phyloP scores from a whole-genome alignment of 2,888 invertebrate species.

The Limnephilus lunatus region DNA sequence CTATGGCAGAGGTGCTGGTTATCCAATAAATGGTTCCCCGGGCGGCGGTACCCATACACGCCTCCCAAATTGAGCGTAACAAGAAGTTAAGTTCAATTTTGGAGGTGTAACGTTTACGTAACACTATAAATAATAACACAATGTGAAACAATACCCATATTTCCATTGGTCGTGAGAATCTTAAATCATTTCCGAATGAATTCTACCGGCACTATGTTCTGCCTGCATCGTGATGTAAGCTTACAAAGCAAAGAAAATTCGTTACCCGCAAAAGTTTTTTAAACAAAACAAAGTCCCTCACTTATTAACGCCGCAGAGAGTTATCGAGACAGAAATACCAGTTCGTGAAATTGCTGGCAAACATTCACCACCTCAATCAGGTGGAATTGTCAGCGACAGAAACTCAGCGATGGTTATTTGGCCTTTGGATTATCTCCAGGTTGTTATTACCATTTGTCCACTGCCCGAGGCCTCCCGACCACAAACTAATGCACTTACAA shows the following conservation, averaged over 20 bases:
- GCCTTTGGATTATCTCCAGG: slow-evolving; percentile 37
- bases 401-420: slow-evolving; percentile 19
- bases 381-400: slow-evolving; percentile 1
- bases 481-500: slow-evolving; percentile 60
- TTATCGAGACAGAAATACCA: background rate
- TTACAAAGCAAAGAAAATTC: background rate
- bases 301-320: background rate
- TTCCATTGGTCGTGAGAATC: background rate
- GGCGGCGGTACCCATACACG: too few species aligned
- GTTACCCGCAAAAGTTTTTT: background rate
- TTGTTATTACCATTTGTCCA: slow-evolving; percentile 53
- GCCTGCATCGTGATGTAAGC: background rate
- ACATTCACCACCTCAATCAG: slow-evolving; percentile 23
- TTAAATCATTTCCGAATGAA: background rate
- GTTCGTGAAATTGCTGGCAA: slow-evolving; percentile 40
- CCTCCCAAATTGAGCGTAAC: too few species aligned
- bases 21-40: too few species aligned
- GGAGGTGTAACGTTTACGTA: background rate
- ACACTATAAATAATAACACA: too few species aligned
- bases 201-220: background rate
- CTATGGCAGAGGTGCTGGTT: too few species aligned
- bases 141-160: background rate
- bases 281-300: background rate
- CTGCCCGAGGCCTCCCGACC: slow-evolving; percentile 20
- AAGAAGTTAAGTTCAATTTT: too few species aligned